Evolutionary conservation across 2,797 vertebrate species (phyloP), one percentile per base, ranked within the genome.

Genomic region (Gymnothorax javanicus): DNA sequence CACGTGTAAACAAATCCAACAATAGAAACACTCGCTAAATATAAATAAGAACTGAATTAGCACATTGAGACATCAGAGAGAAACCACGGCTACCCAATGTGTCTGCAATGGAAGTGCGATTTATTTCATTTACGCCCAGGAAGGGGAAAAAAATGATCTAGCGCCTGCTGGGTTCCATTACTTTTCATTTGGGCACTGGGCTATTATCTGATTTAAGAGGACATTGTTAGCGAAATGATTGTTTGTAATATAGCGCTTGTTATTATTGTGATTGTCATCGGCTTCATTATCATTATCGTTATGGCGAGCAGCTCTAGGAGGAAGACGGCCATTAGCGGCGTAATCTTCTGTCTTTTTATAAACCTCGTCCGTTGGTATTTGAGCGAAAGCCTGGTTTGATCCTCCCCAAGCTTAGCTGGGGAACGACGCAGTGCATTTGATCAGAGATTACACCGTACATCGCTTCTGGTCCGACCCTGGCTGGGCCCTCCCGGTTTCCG

Each of bases 201-300:
- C 87, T 86, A 85, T 88, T 86, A 89, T 89, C 87, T 89, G 82
- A 91, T 87, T 88, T 64, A 82, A 86, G 86, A 60, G 64, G 85
- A 62, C 67, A 84, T 59, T 59, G 87, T 81, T 62, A 79, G 60
- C 87, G 85, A 84, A 87, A 85, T 88, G 84, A 62, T 69, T 79
- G 64, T 75, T 87, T 88, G 84, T 86, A 75, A 85, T 59, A 73
- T 57, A 54, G 43, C 20, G 13, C 67, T 83, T 83, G 59, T 87
- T 79, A 64, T 84, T 81, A 64, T 86, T 79, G 69, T 71, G 85
- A 82, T 87, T 88, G 85, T 87, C 83, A 83, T 88, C 56, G 33
- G 25, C 33, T 33, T 77, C 82, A 77, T 81, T 84, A 73, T 84
- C 59, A 57, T 62, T 33, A 84, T 88, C 85, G 77, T 88, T 83